A percentile compares a stretch with the other conserved stretches of the same genome.
These are phyloP conservation scores for Glyptemys insculpta DNA, from an alignment of 2,797 vertebrate genomes.

Conservation along the genomic window DNA sequence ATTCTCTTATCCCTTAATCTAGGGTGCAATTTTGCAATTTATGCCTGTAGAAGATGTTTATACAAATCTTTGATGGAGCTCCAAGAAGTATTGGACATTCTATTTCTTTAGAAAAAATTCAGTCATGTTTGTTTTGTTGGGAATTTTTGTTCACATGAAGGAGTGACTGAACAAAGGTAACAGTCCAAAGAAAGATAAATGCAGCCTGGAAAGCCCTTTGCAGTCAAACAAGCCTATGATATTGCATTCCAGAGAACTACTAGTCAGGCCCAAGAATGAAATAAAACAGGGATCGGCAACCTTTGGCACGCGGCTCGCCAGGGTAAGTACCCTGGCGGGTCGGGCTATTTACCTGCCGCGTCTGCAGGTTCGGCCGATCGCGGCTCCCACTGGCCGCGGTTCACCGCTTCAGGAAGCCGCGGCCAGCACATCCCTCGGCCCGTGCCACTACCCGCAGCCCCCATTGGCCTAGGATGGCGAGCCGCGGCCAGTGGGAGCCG, in stretches of 20 bases:
- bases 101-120: neutral
- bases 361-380: no score
- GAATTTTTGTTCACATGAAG: neutral
- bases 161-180: rapidly evolving
- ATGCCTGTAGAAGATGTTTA: neutral
- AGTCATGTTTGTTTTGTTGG: neutral
- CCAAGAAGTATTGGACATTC: neutral
- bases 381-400: no score
- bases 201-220: neutral
- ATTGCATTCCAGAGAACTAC: neutral
- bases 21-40: neutral
- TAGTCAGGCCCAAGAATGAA: neutral
- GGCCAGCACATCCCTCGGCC: no score
- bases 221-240: neutral
- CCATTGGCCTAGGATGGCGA: no score
- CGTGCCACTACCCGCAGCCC: no score
- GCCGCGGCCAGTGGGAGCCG: no score
- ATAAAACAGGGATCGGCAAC: neutral
- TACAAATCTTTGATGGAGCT: neutral
- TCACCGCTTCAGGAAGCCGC: no score
- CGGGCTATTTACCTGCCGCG: no score
- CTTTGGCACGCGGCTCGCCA: no score
- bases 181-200: neutral
- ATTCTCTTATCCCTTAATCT: neutral
- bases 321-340: no score